Conservation (phyloP, 2,113 vertebrate species). For the Bettongia penicillata region DNA sequence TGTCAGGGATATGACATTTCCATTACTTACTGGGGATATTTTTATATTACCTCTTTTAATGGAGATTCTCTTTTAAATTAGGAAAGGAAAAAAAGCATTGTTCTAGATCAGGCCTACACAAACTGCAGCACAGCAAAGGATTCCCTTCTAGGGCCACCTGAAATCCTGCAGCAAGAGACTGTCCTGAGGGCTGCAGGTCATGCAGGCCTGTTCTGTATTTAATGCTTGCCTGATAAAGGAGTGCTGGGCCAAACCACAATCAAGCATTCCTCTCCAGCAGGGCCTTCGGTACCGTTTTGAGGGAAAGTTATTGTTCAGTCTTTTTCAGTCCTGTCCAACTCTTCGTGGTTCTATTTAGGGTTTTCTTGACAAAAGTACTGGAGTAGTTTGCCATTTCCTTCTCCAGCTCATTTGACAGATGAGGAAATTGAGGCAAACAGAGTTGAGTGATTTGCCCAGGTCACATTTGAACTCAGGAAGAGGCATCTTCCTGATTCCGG, state of each 20-base stretch:
- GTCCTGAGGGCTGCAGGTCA: no score
- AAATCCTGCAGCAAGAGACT: no score
- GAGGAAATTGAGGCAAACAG: neutral
- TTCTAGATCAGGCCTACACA: neutral
- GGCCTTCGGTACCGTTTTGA: neutral
- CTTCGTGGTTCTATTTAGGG: neutral
- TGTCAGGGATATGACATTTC: neutral
- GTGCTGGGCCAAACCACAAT: neutral
- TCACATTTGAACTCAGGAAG: neutral
- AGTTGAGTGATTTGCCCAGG: neutral
- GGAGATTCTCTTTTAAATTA: neutral
- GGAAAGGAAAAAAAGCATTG: neutral
- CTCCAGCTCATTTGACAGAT: neutral
- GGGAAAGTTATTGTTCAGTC: neutral
- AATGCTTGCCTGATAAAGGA: neutral
- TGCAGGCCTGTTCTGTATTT: neutral
- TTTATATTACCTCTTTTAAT: neutral
- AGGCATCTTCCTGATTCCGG: no score
- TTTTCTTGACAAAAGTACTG: neutral
- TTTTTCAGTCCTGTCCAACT: neutral
- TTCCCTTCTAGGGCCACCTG: no score
- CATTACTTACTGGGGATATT: neutral
- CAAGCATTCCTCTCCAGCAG: neutral
- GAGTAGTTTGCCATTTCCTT: neutral
- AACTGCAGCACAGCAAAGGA: no score